Conservation (phyloP, 1,140 invertebrate species). For the Drosophila athabasca region DNA sequence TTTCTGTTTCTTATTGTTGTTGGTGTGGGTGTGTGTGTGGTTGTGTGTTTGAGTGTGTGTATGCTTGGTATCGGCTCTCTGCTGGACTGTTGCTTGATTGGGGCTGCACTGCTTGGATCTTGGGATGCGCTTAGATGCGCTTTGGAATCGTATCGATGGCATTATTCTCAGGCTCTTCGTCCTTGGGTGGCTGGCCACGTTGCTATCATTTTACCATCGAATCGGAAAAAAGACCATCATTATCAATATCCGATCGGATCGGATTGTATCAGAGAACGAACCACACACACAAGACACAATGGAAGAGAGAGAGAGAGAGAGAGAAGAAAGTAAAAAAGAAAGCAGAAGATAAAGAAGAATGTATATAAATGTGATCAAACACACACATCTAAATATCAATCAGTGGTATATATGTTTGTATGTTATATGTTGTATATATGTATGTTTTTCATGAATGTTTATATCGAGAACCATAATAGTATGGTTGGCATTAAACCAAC, state of each 20-base stretch:
- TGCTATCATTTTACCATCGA: slow-evolving; percentile 43
- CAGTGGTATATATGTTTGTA: slow-evolving; percentile 6
- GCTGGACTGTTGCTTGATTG: slow-evolving; percentile 41
- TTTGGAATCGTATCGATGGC: slow-evolving; percentile 79
- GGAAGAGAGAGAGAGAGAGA: slow-evolving; percentile 55
- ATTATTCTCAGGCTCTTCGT: slow-evolving; percentile 80
- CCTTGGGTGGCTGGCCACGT: slow-evolving; percentile 77
- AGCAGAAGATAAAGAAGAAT: slow-evolving; percentile 61
- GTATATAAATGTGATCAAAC: slow-evolving; percentile 8
- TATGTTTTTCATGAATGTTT: neutral
- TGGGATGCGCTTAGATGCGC: slow-evolving; percentile 63
- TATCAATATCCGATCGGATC: slow-evolving; percentile 19
- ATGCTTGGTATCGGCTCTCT: slow-evolving; percentile 47
- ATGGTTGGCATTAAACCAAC: too few relatives aligned
- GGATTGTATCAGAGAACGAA: slow-evolving; percentile 38
- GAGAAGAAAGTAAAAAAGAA: slow-evolving; percentile 64
- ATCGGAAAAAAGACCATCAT: slow-evolving; percentile 26
- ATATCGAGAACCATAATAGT: neutral
- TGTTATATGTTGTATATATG: neutral
- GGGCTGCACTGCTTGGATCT: slow-evolving; percentile 36
- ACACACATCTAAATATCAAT: slow-evolving; percentile 45
- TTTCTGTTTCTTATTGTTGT: slow-evolving; percentile 16
- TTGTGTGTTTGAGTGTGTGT: slow-evolving; percentile 24
- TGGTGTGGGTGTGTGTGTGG: slow-evolving; percentile 11
- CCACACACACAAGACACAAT: slow-evolving; percentile 58